Evolutionary conservation across 2,797 vertebrate genomes (phyloP), one percentile per base, ranked within the genome.

Genomic region (Aratinga solstitialis): DNA sequence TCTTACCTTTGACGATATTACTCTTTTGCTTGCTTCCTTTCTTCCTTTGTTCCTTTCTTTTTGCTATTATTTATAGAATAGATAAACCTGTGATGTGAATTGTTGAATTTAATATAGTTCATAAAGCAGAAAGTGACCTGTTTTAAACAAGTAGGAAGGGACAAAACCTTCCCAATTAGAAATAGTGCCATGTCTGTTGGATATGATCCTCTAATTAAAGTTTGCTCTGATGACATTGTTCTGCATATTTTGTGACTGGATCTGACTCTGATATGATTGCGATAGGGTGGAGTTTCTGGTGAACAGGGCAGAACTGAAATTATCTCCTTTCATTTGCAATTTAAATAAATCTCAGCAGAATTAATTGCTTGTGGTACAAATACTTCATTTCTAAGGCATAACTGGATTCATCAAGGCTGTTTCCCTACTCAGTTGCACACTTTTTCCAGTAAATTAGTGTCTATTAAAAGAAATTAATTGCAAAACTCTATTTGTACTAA

Each of bases 261-360:
- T 93, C 69, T 87, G 42, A 77, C 80, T 76, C 32, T 58, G 58
- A 71, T 53, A 78, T 54, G 26, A 85, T 89, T 96, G 27, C 26
- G 34, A 85, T 58, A 85, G 66, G 79, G 79, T 84, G 73, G 69
- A 72, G 69, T 75, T 95, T 92, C 66, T 86, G 76, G 92, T 79
- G 76, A 94, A 86, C 30, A 69, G 77, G 73, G 62, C n/a, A 91
- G 66, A 89, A 92, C 23, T 76, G 58, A 89, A 91, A 91, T 88
- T 48, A 89, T 83, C 61, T 94, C 68, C 26, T 11, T 69, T 10
- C 34, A 87, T 92, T 91, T 93, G 45, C 73, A 94, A 88, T 95
- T 94, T 73, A 91, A 95, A 91, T 96, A 91, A 69, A 81, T 81
- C 62, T 66, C 47, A 78, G 47, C 18, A 89, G 76, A 95, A 86